Evolutionary conservation across 2,113 vertebrate species (phyloP), one percentile per base, ranked within the genome.

Genomic region (Ellobius talpinus): DNA sequence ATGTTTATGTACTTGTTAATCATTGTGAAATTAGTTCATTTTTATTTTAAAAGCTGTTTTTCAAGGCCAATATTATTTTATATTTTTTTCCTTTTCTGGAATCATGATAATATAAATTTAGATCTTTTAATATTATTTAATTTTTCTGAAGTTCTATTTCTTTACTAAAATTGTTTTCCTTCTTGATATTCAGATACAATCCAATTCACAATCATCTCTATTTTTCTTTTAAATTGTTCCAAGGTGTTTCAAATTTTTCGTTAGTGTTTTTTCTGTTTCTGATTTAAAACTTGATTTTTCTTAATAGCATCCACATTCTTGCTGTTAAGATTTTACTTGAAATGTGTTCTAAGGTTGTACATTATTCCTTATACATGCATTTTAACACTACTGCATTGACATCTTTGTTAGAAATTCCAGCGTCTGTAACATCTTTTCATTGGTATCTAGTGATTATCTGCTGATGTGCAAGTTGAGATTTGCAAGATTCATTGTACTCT

Each of bases 361-460:
- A 70, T 52, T 50, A 33, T 70, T 87, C 33, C 33, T 70, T 12
- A n/a, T n/a, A 52, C 65, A 70, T 6, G 11, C n/a, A 70, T 87
- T 87, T 70, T 68, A 50, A 87, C 31, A 87, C 12, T 24, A 70
- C 19, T 52, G 33, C 31, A 50, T 52, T 87, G 70, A 52, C 70
- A 31, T 70, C 29, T 70, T 87, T 50, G 21, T 70, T 70, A 87
- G 65, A 87, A 52, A 52, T 52, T 87, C 31, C 21, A 87, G 8
- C 65, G n/a, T 87, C 42, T 70, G 65, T 26, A 95, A 52, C 16
- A 91, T 81, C 79, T 86, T 82, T 16, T 47, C 21, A 68, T 68
- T 63, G 45, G 31, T 39, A 95, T 84, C 52, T 89, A 47, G 52
- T 89, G n/a, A 31, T 90, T 78, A 82, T 89, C 29, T 91, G 82